A percentile compares a stretch with the other conserved stretches of the same genome.
Evolutionary conservation across 2,113 vertebrate species (phyloP).

Genomic region (Formicarius rufipectus): DNA sequence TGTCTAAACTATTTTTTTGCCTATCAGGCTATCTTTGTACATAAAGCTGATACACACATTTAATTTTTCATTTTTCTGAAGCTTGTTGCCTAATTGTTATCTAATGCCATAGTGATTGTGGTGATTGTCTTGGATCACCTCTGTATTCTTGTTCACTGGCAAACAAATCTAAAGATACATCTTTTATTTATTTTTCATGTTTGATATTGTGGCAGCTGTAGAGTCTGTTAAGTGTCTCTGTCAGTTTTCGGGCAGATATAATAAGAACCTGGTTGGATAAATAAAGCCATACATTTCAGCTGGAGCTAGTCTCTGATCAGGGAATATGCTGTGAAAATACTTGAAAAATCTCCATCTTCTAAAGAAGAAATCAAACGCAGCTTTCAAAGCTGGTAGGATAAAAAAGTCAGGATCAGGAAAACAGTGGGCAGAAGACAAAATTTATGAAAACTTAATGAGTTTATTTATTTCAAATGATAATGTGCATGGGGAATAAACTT

Average conservation of each 20-base stretch:
- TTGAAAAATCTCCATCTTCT: constrained; percentile 13
- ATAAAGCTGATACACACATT: background rate
- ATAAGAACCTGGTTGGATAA: constrained; percentile 28
- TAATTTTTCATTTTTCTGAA: background rate
- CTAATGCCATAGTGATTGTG: background rate
- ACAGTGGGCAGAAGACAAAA: background rate
- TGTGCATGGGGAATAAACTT: background rate
- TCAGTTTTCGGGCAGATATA: constrained; percentile 11
- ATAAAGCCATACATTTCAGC: constrained; percentile 31
- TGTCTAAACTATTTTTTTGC: background rate
- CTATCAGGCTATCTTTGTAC: background rate
- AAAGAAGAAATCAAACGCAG: constrained; percentile 32
- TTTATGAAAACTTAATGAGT: constrained; percentile 25
- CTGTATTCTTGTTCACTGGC: background rate
- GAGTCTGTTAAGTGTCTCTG: background rate
- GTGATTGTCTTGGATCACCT: background rate
- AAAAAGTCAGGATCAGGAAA: constrained; percentile 4
- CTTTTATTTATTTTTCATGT: background rate
- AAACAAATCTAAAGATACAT: background rate
- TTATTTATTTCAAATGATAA: constrained; percentile 25
- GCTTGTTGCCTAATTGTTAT: background rate
- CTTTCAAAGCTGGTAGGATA: background rate
- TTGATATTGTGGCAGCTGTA: constrained; percentile 12
- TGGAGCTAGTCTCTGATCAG: constrained; percentile 30
- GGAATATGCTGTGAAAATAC: constrained; percentile 22